These are phyloP conservation scores for Poecilia picta DNA, from an alignment of 2,797 vertebrate species.

Conservation along the genomic window DNA sequence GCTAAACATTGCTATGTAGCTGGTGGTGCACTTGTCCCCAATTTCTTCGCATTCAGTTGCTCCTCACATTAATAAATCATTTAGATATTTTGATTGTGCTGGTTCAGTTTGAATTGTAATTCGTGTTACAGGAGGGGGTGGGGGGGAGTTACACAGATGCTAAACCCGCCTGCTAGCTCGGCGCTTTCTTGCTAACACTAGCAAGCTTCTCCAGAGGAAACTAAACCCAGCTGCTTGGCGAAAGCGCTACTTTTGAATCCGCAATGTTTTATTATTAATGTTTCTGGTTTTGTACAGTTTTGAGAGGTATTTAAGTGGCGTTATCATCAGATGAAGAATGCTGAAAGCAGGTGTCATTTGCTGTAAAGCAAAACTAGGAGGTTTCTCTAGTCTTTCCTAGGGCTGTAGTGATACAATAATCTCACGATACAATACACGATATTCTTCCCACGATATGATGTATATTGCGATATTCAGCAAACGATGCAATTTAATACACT, in stretches of 20 bases:
- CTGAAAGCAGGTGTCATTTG: not conserved
- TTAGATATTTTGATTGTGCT: not conserved
- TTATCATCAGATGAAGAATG: no score
- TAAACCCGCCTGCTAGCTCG: slow-evolving; percentile 39
- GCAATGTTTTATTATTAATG: not conserved
- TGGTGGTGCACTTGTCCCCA: not conserved
- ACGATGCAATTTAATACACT: no score
- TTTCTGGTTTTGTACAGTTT: not conserved
- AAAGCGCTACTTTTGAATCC: slow-evolving; percentile 67
- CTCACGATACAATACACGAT: no score
- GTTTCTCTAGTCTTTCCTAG: not conserved
- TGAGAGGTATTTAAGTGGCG: slow-evolving; percentile 21
- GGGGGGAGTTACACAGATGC: slow-evolving; percentile 28
- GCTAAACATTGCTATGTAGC: slow-evolving; percentile 37
- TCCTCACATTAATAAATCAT: not conserved
- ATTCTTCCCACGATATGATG: no score
- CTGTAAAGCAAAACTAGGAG: not conserved
- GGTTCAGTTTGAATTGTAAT: not conserved
- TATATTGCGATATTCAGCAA: no score
- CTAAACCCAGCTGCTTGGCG: slow-evolving; percentile 38
- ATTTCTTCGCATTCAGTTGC: not conserved
- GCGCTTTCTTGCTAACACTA: slow-evolving; percentile 31
- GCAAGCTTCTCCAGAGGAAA: slow-evolving; percentile 29
- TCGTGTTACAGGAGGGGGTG: slow-evolving; percentile 11
- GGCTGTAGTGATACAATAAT: no score